Conservation (phyloP, 2,113 vertebrate species). For the Typhlomys cinereus region DNA sequence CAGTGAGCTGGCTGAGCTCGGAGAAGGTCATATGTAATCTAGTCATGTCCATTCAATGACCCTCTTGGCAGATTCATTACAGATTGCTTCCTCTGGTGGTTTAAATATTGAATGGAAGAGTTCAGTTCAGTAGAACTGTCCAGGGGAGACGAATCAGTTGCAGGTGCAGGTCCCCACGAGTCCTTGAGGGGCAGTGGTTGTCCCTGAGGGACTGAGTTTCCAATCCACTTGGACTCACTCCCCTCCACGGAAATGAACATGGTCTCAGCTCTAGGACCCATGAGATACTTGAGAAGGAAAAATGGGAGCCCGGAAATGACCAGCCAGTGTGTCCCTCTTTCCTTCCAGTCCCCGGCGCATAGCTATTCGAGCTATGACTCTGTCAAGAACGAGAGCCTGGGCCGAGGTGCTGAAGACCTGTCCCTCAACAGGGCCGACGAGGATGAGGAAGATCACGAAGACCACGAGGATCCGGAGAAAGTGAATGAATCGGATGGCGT, state of each 20-base stretch:
- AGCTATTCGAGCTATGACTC: conserved; percentile 91
- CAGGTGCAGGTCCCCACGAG: neutral
- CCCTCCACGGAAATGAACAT: conserved; percentile 4
- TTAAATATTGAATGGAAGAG: conserved; percentile 29
- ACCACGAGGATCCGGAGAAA: conserved; percentile 90
- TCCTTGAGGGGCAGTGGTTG: neutral
- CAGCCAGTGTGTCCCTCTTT: conserved; percentile 53
- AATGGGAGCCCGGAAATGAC: neutral
- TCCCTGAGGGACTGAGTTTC: neutral
- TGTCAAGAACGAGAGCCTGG: conserved; percentile 89
- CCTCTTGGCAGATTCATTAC: neutral
- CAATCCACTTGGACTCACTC: neutral
- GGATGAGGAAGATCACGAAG: conserved; percentile 90
- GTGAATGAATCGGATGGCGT: conserved; percentile 88
- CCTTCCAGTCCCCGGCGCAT: conserved; percentile 89
- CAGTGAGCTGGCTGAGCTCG: neutral
- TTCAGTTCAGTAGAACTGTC: neutral
- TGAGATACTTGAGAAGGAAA: conserved; percentile 1
- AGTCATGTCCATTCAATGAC: neutral
- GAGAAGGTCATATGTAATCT: neutral
- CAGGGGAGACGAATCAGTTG: neutral
- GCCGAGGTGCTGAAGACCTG: conserved; percentile 88
- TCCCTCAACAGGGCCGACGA: conserved; percentile 88
- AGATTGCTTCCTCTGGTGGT: neutral
- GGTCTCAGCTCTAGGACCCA: neutral